Base-by-base conservation (phyloP, 2,888 invertebrate species). In the Tenthredo livida region DNA sequence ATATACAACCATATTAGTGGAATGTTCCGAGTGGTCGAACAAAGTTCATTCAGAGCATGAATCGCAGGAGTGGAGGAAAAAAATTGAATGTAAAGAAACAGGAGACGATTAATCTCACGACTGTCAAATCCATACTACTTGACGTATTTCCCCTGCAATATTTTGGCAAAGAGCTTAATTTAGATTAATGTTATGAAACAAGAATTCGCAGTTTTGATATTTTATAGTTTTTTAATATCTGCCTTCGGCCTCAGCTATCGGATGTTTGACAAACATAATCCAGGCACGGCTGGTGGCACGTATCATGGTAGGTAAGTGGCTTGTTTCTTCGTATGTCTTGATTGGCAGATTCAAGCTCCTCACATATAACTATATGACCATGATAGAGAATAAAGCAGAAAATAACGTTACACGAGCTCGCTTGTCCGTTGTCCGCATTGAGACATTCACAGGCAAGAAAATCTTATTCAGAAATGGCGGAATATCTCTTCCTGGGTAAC, bases 261-360 rank as follows among this genome's bases (percentile, higher is more conserved):
- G 77, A 72, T 88, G 73, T 87, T 89, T 37, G 88, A 90, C 40
- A 88, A 88, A 84, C 88, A 89, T 43, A 85, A 65, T 58, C 84
- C 89, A 17, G 88, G 86, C 85, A 88, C 86, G 85, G 86, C 33
- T 40, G 15, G 50, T n/a, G 80, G 61, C 25, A 58, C 89, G 84
- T 89, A 89, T 86, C 91, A 92, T 86, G 92, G 92, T 89, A 90
- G 91, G 92, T 90, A 86, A 92, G 88, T 86, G 43, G 10, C 40
- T 67, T 54, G 54, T 17, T 40, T 21, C 25, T 58, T 6, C 25
- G 15, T 43, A 17, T 25, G 54, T 61, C 43, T 73, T 40, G 25
- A n/a, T 61, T n/a, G n/a, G 33, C 40, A n/a, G 29, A 61, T 61
- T 54, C 50, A 61, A 40, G 37, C 61, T 61, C 21, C 12, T 80